Evolutionary conservation across 92 coral and sea anemone species (phyloP), one percentile per base, ranked within the genome.

Genomic region (Desmophyllum pertusum): DNA sequence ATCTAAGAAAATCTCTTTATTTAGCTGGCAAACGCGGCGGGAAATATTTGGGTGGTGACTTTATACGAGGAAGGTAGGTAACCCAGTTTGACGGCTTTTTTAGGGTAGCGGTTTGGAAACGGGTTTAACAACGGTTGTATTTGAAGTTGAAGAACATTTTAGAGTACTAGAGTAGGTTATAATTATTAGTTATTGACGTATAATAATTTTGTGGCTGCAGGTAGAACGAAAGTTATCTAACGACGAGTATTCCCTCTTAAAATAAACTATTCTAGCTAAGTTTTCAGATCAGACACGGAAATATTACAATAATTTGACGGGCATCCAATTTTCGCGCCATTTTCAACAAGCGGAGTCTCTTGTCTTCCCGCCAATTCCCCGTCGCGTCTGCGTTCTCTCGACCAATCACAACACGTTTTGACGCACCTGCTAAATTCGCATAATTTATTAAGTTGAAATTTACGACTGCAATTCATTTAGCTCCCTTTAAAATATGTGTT

Each of bases 321-420:
- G 21, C 65, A 50, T 9, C 36, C 18, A 39, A 59, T 59, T 75
- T 61, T 77, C 27, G 68, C 48, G 70, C 69, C 51, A 40, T 25
- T n/a, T 35, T 19, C 35, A 23, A 23, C 30, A 52, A 19, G 31
- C 17, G 0, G 38, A 5, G 40, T 6, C 52, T 25, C 38, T 40
- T 67, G 70, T 77, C 51, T 59, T 77, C 38, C 70, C 53, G 39
- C 81, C 70, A 39, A 39, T 10, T 61, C 9, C 81, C 25, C 38
- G 68, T 57, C 46, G 51, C 10, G 37, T 37, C 6, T 51, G 14
- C 5, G 8, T n/a, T 29, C 66, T 31, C 39, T 36, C 67, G 6
- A 23, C 84, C 75, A 80, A 80, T 80, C 66, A 45, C 46, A 67
- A 14, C 35, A 17, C 63, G 9, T 67, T 79, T n/a, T 27, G 64